Percentiles rank a stretch among this genome's conserved stretches.
Conservation (phyloP, 1,140 invertebrate genomes). For the Planococcus citri region DNA sequence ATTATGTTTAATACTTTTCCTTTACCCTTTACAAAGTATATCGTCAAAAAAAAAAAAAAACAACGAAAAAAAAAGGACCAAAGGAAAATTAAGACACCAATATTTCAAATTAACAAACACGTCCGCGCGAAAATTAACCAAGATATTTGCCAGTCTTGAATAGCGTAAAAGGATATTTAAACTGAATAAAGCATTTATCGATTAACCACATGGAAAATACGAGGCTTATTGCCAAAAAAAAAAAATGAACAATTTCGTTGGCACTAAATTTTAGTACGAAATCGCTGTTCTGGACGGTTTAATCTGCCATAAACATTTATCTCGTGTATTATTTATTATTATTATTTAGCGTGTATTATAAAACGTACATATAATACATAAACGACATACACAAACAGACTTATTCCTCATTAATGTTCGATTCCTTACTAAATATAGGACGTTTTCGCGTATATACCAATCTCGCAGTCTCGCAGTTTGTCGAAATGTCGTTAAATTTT, state of each 20-base stretch:
- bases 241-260: conserved; percentile 15
- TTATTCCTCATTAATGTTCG: conserved; percentile 1
- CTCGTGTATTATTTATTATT: conserved; percentile 12
- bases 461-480: too few relatives aligned
- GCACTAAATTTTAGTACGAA: conserved; percentile 9
- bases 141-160: not conserved
- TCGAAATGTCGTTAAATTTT: too few relatives aligned
- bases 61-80: not conserved
- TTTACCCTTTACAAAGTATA: not conserved
- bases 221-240: not conserved
- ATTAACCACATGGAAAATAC: not conserved
- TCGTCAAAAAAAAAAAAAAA: not conserved
- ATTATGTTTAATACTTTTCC: not conserved
- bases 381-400: not conserved
- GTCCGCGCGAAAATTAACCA: not conserved
- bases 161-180: not conserved
- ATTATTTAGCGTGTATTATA: not conserved
- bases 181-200: not conserved
- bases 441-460: too few relatives aligned
- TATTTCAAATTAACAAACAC: not conserved
- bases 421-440: not conserved
- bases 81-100: not conserved
- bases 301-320: conserved; percentile 14
- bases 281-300: conserved; percentile 11
- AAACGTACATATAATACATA: too few relatives aligned